Evolutionary conservation across 2,113 vertebrate genomes (phyloP).

Genomic region (Rhabdornis inornatus): DNA sequence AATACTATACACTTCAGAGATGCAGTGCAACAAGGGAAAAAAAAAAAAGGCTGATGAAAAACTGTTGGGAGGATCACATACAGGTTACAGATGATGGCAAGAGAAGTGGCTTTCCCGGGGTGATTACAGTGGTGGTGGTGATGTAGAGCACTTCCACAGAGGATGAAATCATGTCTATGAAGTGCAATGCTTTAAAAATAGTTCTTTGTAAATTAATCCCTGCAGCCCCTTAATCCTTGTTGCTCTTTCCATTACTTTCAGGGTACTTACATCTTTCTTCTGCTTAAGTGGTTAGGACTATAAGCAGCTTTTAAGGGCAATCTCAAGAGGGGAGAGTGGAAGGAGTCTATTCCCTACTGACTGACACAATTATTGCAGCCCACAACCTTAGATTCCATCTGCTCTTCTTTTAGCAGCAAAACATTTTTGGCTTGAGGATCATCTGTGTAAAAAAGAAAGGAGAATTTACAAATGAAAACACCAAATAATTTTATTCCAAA

Average conservation of each 20-base stretch:
- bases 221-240: constrained; percentile 25
- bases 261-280: constrained; percentile 45
- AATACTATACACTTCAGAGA: not conserved
- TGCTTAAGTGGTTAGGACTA: constrained; percentile 38
- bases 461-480: not conserved
- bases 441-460: not conserved
- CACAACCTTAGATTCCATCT: rapidly evolving
- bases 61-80: not conserved
- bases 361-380: not conserved
- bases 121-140: not conserved
- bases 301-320: constrained; percentile 59
- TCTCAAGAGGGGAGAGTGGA: not conserved
- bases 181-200: constrained; percentile 22
- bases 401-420: not conserved
- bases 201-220: constrained; percentile 17
- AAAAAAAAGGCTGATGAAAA: not conserved
- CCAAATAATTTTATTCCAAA: not conserved
- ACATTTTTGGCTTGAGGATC: not conserved
- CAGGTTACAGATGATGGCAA: not conserved
- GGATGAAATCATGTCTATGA: not conserved
- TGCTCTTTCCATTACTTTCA: constrained; percentile 54
- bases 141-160: not conserved
- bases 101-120: not conserved
- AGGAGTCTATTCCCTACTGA: not conserved
- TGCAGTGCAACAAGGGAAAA: not conserved